Base-by-base conservation (phyloP, 1,140 invertebrate genomes). In the Onthophagus taurus region DNA sequence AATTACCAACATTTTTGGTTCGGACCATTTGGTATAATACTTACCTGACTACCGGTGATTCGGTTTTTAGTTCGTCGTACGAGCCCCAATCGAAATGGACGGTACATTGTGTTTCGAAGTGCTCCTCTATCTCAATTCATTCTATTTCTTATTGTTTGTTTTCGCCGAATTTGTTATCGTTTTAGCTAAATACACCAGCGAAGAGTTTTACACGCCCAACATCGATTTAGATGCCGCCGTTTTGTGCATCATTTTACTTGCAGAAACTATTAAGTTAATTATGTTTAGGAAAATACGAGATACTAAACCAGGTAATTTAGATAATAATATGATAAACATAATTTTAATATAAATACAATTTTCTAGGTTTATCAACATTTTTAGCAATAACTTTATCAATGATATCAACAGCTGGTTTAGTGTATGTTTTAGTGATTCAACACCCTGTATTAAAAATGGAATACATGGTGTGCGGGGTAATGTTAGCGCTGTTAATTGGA, bases 61-160 rank as follows among this genome's bases (percentile, higher is more conserved):
- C n/a, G n/a, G n/a, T n/a, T n/a, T n/a, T n/a, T n/a, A n/a, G n/a
- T n/a, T n/a, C n/a, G n/a, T n/a, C n/a, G n/a, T n/a, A n/a, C n/a
- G n/a, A n/a, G 23, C 23, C n/a, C n/a, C 6, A 6, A n/a, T 8
- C 43, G 19, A n/a, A 33, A 51, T 53, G 49, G 51, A 53, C 31
- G 45, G 43, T n/a, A 20, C 38, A 13, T 38, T 53, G 38, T 46
- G 51, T 31, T 54, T 54, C 42, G 51, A 53, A 24, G 43, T 50
- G 11, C 31, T 53, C 20, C 48, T 53, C 33, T 53, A 53, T 35
- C 35, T 53, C 16, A 53, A 53, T 42, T 30, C 43, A 6, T 53
- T 45, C 34, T 53, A 53, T 43, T 51, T 48, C 33, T 42, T 42
- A 31, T 14, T 53, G 20, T 53, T 46, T 42, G 44, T 36, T 8